Evolutionary conservation across 1,140 invertebrate genomes (phyloP), one percentile per base, ranked within the genome.

Genomic region (Danaus melanippus): DNA sequence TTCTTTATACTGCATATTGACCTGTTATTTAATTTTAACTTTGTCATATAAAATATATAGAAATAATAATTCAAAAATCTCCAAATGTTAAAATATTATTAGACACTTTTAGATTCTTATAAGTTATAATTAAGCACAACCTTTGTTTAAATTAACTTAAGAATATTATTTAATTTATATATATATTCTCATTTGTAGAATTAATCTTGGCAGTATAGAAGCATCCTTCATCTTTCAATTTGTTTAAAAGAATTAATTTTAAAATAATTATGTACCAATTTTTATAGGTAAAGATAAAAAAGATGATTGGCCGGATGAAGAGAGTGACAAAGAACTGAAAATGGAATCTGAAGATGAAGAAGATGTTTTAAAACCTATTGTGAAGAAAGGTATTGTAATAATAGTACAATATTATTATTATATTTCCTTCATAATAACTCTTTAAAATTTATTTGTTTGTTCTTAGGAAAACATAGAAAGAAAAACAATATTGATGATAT

Each of bases 231-330:
- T 7, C 6, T 0, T 32, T 32, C 2, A 2, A 32, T 32, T 32
- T 32, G 5, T 15, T 47, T 49, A 45, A 45, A 54, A 48, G 48
- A 52, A 41, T 15, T 42, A 12, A 39, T 12, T 41, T 46, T 47
- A 43, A 46, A 41, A 51, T 12, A 55, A 40, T 46, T 46, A 49
- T 43, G 60, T 73, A 32, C 21, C 4, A 32, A 7, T 32, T 32
- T 32, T 32, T 32, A 50, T 42, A 87, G 84, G 77, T 39, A 87
- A 87, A 80, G 77, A 74, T 12, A 89, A 88, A 55, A 88, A 82
- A 74, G 87, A 89, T 65, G 86, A 88, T 42, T 88, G 84, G 83
- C 86, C 85, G 17, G 87, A 87, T 64, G 84, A 88, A 61, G 86
- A 81, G 42, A 82, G 79, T 57, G 80, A 86, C 63, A 71, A 88